phyloP scores from a whole-genome alignment of 2,888 invertebrate genomes.

The Eilema depressum region DNA sequence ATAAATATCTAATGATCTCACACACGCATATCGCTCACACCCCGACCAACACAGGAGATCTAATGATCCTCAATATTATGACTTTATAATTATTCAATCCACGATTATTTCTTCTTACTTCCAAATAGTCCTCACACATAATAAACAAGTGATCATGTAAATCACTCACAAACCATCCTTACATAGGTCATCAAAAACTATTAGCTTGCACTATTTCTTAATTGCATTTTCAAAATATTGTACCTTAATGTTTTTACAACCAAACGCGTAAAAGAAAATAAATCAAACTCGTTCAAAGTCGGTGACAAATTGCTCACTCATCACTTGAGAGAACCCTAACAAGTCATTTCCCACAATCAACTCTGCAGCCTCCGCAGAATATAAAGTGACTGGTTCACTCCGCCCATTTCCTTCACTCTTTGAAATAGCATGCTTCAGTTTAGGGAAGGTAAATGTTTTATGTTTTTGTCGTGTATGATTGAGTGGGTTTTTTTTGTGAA shows the following conservation, averaged over 20 bases:
- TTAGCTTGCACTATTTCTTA: too few relatives aligned
- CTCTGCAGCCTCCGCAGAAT: conserved; percentile 17
- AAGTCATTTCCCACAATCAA: conserved; percentile 29
- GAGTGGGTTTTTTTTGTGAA: neutral
- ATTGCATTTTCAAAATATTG: neutral
- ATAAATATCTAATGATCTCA: too few relatives aligned
- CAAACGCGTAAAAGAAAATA: conserved; percentile 16
- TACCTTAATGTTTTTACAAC: neutral
- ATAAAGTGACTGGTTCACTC: conserved; percentile 16
- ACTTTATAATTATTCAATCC: too few relatives aligned
- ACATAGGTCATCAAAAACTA: neutral
- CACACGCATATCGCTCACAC: too few relatives aligned
- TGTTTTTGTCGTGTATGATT: conserved; percentile 8
- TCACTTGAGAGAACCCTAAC: conserved; percentile 23
- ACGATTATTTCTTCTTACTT: too few relatives aligned
- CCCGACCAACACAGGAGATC: too few relatives aligned
- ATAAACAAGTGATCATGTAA: too few relatives aligned
- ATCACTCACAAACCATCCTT: neutral
- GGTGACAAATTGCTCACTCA: conserved; percentile 26
- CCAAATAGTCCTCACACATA: too few relatives aligned
- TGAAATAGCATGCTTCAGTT: conserved; percentile 11
- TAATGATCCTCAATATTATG: too few relatives aligned
- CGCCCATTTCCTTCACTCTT: conserved; percentile 10
- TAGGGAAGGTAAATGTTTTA: neutral
- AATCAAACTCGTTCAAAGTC: conserved; percentile 18